Percentiles rank a stretch among this genome's conserved stretches.
Conservation (phyloP, 2,888 invertebrate species). For the Emesis russula region DNA sequence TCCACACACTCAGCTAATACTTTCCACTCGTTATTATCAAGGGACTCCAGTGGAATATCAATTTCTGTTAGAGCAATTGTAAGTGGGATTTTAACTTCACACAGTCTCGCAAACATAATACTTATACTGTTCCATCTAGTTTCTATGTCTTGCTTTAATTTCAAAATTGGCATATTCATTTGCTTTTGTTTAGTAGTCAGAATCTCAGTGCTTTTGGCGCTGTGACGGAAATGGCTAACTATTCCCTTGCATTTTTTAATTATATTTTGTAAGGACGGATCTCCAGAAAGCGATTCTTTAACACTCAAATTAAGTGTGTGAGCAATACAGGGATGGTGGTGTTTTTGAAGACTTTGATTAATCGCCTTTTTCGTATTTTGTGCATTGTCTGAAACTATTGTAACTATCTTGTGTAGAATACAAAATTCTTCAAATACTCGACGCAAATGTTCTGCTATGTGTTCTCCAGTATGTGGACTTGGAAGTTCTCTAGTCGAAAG, state of each 20-base stretch:
- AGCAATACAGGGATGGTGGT: conserved; percentile 69
- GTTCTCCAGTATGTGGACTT: conserved; percentile 56
- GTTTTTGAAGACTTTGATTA: conserved; percentile 63
- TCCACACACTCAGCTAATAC: conserved; percentile 1
- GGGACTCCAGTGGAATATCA: not conserved
- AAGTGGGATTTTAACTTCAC: conserved; percentile 62
- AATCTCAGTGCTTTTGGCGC: too few species aligned
- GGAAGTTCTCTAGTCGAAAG: conserved; percentile 20
- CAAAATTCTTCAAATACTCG: conserved; percentile 64
- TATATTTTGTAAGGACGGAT: too few species aligned
- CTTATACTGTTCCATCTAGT: conserved; percentile 46
- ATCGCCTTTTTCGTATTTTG: conserved; percentile 63
- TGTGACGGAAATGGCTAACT: too few species aligned
- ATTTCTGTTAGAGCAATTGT: conserved; percentile 53
- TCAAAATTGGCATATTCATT: conserved; percentile 64
- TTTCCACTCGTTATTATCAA: not conserved
- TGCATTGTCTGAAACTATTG: conserved; percentile 63
- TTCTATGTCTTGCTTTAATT: conserved; percentile 70
- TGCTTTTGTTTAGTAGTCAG: not conserved
- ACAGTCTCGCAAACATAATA: conserved; percentile 38
- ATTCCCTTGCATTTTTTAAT: too few species aligned
- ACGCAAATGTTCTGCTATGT: conserved; percentile 50
- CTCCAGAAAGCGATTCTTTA: conserved; percentile 47
- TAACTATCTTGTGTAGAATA: conserved; percentile 61
- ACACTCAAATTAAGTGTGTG: conserved; percentile 67